Conservation (phyloP, 2,888 invertebrate genomes). For the Criorhina ranunculi region DNA sequence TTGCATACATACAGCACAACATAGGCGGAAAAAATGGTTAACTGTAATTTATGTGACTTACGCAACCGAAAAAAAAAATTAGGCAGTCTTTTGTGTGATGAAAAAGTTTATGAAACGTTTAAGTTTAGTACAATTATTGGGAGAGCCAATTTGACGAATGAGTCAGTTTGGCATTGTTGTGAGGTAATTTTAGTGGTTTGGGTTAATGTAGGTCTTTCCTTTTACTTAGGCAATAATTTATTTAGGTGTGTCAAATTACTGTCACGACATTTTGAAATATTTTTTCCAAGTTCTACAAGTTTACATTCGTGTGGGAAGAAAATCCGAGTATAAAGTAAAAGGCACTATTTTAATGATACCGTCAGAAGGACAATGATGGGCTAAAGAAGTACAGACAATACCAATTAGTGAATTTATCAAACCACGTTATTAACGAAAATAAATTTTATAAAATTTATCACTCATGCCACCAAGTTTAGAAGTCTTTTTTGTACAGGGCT, state of each 20-base stretch:
- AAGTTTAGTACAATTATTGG: slow-evolving; percentile 39
- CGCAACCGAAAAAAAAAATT: slow-evolving; percentile 49
- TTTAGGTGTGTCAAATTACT: slow-evolving; percentile 36
- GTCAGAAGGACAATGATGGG: too few relatives aligned
- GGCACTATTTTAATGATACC: too few relatives aligned
- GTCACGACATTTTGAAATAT: not conserved
- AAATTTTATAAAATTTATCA: too few relatives aligned
- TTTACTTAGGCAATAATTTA: slow-evolving; percentile 22
- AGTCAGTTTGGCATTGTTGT: slow-evolving; percentile 59
- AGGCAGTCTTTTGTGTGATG: slow-evolving; percentile 53
- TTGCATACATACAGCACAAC: slow-evolving; percentile 18
- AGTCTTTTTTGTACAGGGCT: too few relatives aligned
- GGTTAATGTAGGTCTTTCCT: slow-evolving; percentile 27
- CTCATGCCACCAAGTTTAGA: too few relatives aligned
- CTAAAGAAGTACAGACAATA: too few relatives aligned
- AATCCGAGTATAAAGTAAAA: not conserved
- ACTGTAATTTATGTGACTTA: slow-evolving; percentile 69
- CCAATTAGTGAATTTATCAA: too few relatives aligned
- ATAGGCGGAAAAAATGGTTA: slow-evolving; percentile 47
- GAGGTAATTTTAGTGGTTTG: slow-evolving; percentile 41
- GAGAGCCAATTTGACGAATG: slow-evolving; percentile 54
- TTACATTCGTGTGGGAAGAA: slow-evolving; percentile 9
- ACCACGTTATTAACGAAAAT: too few relatives aligned
- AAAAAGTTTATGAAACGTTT: slow-evolving; percentile 63
- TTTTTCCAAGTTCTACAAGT: slow-evolving; percentile 11